phyloP scores from a whole-genome alignment of 2,113 vertebrate genomes.

The Alethe diademata region DNA sequence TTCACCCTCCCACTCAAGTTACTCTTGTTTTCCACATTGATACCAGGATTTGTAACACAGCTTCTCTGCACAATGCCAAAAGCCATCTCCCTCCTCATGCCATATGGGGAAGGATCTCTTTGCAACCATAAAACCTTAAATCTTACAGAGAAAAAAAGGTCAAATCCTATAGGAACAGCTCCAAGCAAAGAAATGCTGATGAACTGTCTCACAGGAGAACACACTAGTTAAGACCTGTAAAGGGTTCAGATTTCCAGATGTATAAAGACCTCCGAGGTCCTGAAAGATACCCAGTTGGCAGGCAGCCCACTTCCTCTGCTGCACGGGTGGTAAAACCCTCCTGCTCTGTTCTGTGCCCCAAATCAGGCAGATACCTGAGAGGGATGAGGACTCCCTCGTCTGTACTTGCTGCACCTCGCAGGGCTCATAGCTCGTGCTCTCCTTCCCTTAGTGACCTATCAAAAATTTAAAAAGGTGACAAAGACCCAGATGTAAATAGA shows the following conservation, averaged over 20 bases:
- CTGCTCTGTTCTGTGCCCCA: background rate
- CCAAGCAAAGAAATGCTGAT: background rate
- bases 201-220: background rate
- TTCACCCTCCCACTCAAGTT: background rate
- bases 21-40: background rate
- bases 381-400: background rate
- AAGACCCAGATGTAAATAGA: conserved; percentile 40
- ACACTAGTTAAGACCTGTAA: background rate
- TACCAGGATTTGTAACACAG: background rate
- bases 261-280: conserved; percentile 3
- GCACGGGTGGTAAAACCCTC: background rate
- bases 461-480: conserved; percentile 49
- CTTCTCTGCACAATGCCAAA: background rate
- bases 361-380: background rate
- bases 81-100: background rate
- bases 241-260: conserved; percentile 12
- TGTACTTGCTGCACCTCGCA: background rate
- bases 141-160: background rate
- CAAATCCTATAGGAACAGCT: background rate
- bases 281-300: background rate
- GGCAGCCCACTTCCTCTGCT: background rate
- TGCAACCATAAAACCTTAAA: background rate
- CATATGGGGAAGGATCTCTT: background rate
- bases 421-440: background rate
- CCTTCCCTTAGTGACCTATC: conserved; percentile 8